A percentile compares a stretch with the other conserved stretches of the same genome.
phyloP scores from a whole-genome alignment of 2,888 invertebrate species.

The Bruchidius siliquastri region DNA sequence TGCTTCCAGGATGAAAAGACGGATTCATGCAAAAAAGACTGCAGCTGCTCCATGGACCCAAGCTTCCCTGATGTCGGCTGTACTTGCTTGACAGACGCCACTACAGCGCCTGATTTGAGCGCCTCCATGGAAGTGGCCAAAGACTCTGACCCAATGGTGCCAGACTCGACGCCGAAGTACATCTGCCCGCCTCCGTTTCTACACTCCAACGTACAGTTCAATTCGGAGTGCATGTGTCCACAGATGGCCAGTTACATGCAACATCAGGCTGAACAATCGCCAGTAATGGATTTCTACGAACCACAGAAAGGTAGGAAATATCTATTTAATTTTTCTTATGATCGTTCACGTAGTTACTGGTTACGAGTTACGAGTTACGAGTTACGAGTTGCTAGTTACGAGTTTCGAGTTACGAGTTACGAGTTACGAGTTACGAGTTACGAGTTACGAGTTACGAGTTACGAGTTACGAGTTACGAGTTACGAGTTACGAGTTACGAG shows the following conservation, averaged over 20 bases:
- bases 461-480: too few species aligned
- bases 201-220: constrained; percentile 24
- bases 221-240: constrained; percentile 29
- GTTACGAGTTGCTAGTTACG: too few species aligned
- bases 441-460: too few species aligned
- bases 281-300: background rate
- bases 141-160: background rate
- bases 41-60: background rate
- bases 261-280: background rate
- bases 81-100: background rate
- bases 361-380: too few species aligned
- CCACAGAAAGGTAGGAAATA: background rate
- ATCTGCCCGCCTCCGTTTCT: constrained; percentile 27
- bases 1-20: background rate
- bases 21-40: background rate
- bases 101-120: background rate
- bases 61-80: background rate
- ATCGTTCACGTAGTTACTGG: too few species aligned
- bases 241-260: constrained; percentile 26
- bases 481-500: too few species aligned
- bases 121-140: background rate
- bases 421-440: too few species aligned
- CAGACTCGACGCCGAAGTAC: constrained; percentile 8
- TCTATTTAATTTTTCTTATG: too few species aligned
- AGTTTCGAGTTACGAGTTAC: too few species aligned